phyloP scores from a whole-genome alignment of 2,888 invertebrate genomes.

The Eristalis intricaria region DNA sequence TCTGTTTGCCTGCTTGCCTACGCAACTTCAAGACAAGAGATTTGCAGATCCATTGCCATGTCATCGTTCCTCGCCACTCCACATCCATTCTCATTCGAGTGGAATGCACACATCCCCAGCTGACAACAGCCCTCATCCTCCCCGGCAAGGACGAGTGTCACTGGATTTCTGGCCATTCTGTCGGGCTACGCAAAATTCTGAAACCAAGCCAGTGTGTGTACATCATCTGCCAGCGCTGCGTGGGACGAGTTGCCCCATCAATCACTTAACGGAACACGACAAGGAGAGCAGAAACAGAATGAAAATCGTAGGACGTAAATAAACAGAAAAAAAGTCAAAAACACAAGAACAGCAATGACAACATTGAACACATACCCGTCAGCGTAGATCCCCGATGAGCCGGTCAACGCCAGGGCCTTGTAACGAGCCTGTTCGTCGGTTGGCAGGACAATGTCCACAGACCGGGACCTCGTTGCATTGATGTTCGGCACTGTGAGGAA shows the following conservation, averaged over 20 bases:
- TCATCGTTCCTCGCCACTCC: constrained; percentile 44
- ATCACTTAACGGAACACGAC: constrained; percentile 48
- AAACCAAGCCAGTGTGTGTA: background rate
- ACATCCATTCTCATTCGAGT: constrained; percentile 32
- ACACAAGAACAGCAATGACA: constrained; percentile 45
- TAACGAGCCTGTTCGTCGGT: constrained; percentile 92
- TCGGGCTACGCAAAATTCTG: background rate
- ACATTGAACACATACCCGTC: constrained; percentile 76
- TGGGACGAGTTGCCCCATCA: constrained; percentile 36
- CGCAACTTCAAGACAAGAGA: constrained; percentile 23
- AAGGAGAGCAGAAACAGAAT: constrained; percentile 31
- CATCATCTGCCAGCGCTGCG: background rate
- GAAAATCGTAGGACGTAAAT: constrained; percentile 16
- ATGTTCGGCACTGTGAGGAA: constrained; percentile 87
- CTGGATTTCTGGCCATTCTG: constrained; percentile 12
- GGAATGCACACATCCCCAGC: constrained; percentile 49
- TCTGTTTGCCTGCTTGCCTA: background rate
- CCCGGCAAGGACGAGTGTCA: background rate
- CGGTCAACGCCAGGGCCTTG: constrained; percentile 89
- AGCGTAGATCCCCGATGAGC: constrained; percentile 79
- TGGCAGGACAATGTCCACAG: constrained; percentile 93
- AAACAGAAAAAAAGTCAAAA: constrained; percentile 21
- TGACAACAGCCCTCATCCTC: constrained; percentile 33
- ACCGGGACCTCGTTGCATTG: constrained; percentile 88
- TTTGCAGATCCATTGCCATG: constrained; percentile 37